phyloP scores from a whole-genome alignment of 1,140 invertebrate species.

The Sipha flava region DNA sequence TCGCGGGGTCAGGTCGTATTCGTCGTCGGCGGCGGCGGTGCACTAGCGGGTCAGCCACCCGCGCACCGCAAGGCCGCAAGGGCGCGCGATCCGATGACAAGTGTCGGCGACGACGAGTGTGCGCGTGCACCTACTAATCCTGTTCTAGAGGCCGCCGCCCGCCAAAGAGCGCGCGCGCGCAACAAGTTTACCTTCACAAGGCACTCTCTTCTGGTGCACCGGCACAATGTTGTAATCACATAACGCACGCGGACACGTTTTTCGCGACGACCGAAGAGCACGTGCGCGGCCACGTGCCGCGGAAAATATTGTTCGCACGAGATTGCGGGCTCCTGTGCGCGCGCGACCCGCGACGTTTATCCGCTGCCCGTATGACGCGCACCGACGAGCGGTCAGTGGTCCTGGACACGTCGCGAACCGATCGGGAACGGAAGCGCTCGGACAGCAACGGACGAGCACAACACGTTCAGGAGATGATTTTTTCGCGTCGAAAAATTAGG shows the following conservation, averaged over 20 bases:
- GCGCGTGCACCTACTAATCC: background rate
- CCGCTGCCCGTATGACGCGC: no score
- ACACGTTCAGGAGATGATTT: no score
- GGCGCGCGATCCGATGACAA: background rate
- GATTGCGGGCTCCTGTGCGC: no score
- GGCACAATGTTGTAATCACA: background rate
- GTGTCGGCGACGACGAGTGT: background rate
- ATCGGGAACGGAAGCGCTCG: no score
- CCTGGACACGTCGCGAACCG: no score
- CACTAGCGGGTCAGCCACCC: background rate
- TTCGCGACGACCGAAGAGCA: background rate
- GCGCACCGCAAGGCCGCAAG: background rate
- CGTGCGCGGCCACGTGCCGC: background rate
- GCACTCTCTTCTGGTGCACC: background rate
- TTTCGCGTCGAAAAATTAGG: no score
- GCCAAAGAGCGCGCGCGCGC: background rate
- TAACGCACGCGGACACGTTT: constrained; percentile 18
- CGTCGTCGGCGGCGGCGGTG: no score
- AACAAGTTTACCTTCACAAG: constrained; percentile 32
- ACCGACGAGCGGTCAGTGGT: no score
- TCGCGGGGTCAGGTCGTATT: constrained; percentile 1
- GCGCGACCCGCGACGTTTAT: no score
- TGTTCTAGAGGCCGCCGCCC: background rate
- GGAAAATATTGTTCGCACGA: no score
- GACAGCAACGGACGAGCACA: no score